A percentile compares a stretch with the other conserved stretches of the same genome.
These are phyloP conservation scores for Mizuhopecten yessoensis DNA, from an alignment of 1,140 invertebrate genomes.

Conservation along the genomic window DNA sequence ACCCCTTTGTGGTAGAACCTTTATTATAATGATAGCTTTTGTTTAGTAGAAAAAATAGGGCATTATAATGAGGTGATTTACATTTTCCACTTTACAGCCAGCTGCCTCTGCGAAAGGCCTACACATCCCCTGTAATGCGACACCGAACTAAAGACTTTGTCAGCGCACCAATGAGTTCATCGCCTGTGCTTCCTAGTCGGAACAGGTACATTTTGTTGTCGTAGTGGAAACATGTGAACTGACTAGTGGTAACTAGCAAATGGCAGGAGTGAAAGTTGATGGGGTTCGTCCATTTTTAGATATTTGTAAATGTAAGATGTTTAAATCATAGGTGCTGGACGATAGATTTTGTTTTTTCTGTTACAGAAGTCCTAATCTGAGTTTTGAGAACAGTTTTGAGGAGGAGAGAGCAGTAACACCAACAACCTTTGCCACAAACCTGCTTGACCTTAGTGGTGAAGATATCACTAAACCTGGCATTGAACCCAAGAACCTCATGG, in stretches of 20 bases:
- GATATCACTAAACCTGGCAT: constrained; percentile 68
- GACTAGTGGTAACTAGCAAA: no score
- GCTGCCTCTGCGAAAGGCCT: constrained; percentile 65
- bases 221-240: no score
- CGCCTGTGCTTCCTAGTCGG: constrained; percentile 64
- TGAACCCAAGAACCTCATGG: constrained; percentile 78
- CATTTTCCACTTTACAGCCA: constrained; percentile 59
- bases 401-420: constrained; percentile 71
- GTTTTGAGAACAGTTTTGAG: constrained; percentile 68
- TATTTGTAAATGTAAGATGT: no score
- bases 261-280: no score
- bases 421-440: constrained; percentile 60
- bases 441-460: constrained; percentile 59
- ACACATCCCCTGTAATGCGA: constrained; percentile 70
- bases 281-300: no score
- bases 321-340: no score
- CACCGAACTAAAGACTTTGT: constrained; percentile 64
- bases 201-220: no score
- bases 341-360: constrained; percentile 45
- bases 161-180: constrained; percentile 72
- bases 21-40: no score
- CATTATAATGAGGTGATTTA: no score
- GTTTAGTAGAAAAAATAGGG: no score
- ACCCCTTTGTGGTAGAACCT: no score
- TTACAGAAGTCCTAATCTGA: constrained; percentile 62